Evolutionary conservation across 1,140 invertebrate genomes (phyloP).

Genomic region (Copidosoma floridanum): DNA sequence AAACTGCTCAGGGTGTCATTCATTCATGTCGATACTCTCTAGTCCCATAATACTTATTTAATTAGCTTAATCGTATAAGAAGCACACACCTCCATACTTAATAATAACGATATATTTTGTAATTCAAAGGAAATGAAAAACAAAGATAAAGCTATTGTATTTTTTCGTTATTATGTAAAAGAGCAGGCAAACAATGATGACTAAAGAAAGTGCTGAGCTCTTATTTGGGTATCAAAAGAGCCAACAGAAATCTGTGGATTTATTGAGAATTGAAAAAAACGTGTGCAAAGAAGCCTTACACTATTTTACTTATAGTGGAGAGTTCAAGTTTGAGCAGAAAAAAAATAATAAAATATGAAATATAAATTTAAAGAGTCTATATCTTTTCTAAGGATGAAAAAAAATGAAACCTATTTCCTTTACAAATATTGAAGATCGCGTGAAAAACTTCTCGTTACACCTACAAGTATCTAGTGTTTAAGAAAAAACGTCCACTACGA

Average conservation of each 20-base stretch:
- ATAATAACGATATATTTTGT: constrained; percentile 38
- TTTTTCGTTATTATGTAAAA: constrained; percentile 26
- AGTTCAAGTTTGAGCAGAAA: constrained; percentile 30
- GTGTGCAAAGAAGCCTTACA: constrained; percentile 30
- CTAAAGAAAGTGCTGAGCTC: no score
- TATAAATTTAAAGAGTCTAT: constrained; percentile 18
- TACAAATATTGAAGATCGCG: no score
- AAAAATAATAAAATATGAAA: constrained; percentile 28
- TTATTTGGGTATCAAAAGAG: no score
- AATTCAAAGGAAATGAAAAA: constrained; percentile 28
- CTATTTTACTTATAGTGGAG: constrained; percentile 22
- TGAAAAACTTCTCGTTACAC: no score
- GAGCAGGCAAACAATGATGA: no score
- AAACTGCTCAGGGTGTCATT: constrained; percentile 15
- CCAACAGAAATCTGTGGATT: no score
- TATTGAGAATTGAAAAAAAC: no score
- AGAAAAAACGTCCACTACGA: no score
- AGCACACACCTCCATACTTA: constrained; percentile 27
- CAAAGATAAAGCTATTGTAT: no score
- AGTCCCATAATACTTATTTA: no score
- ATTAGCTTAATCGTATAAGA: no score
- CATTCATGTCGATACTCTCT: constrained; percentile 27
- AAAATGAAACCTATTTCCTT: constrained; percentile 13
- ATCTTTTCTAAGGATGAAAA: constrained; percentile 17
- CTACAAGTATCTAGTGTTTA: no score